A percentile compares a stretch with the other conserved stretches of the same genome.
phyloP scores from a whole-genome alignment of 2,797 vertebrate species.

The Sebastes steindachneri region DNA sequence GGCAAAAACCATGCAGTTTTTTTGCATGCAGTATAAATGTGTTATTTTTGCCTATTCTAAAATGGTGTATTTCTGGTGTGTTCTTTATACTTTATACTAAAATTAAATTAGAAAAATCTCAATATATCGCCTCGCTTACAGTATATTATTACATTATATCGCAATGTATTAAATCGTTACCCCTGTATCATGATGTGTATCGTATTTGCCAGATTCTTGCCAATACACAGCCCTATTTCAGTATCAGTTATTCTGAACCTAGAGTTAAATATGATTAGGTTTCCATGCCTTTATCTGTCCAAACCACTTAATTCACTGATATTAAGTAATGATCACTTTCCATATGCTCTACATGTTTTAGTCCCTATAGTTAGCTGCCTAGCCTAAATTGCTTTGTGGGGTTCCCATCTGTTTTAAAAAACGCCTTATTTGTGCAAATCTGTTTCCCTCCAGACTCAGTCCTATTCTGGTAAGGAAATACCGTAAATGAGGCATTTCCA shows the following conservation, averaged over 20 bases:
- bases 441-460: neutral
- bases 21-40: too few species aligned
- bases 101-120: too few species aligned
- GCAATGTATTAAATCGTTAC: too few species aligned
- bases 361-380: conserved; percentile 4
- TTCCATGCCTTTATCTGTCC: conserved; percentile 11
- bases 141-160: too few species aligned
- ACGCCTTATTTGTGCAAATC: conserved; percentile 32
- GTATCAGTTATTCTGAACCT: neutral
- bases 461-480: conserved; percentile 5
- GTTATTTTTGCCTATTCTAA: too few species aligned
- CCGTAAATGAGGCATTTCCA: conserved; percentile 24
- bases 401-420: conserved; percentile 42
- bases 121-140: too few species aligned
- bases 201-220: too few species aligned
- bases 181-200: too few species aligned
- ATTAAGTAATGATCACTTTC: conserved; percentile 25
- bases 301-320: conserved; percentile 13
- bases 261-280: conserved; percentile 6
- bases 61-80: too few species aligned
- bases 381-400: conserved; percentile 35
- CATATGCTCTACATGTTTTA: neutral
- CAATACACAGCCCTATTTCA: too few species aligned
- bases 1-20: too few species aligned
- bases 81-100: too few species aligned